These are phyloP conservation scores for Silurus asotus DNA, from an alignment of 2,113 vertebrate species.

Conservation along the genomic window DNA sequence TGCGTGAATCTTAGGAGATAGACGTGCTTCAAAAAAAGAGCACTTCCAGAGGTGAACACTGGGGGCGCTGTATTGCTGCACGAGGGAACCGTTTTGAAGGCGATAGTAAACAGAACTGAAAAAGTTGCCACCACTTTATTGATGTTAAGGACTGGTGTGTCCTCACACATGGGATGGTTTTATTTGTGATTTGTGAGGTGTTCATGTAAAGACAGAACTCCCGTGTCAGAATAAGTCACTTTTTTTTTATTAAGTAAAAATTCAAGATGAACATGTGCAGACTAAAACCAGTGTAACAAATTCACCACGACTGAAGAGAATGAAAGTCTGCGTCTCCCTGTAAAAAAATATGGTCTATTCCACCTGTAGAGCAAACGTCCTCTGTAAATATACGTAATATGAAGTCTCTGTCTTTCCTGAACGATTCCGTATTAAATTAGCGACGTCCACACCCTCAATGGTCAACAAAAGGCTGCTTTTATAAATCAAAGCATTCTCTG, in stretches of 20 bases:
- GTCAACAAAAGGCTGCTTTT: conserved; percentile 70
- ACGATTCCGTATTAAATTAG: conserved; percentile 57
- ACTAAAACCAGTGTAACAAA: conserved; percentile 91
- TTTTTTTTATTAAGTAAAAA: conserved; percentile 88
- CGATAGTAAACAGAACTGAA: no score
- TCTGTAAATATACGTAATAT: conserved; percentile 75
- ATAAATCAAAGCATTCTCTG: conserved; percentile 78
- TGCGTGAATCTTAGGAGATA: no score
- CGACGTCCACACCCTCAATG: conserved; percentile 51
- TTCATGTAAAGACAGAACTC: neutral
- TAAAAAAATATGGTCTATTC: conserved; percentile 84
- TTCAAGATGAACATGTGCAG: conserved; percentile 90
- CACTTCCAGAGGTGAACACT: no score
- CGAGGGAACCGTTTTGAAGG: no score
- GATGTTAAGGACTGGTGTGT: no score
- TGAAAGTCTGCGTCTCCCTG: conserved; percentile 84
- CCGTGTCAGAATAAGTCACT: conserved; percentile 41
- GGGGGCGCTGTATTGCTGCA: no score
- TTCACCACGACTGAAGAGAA: conserved; percentile 74
- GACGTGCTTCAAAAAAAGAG: no score
- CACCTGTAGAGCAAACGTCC: conserved; percentile 79
- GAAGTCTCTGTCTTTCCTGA: conserved; percentile 76
- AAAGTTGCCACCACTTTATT: no score
- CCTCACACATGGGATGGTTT: no score
- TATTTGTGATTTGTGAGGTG: no score